Evolutionary conservation across 2,888 invertebrate species (phyloP).

Genomic region (Cerastoderma edule): DNA sequence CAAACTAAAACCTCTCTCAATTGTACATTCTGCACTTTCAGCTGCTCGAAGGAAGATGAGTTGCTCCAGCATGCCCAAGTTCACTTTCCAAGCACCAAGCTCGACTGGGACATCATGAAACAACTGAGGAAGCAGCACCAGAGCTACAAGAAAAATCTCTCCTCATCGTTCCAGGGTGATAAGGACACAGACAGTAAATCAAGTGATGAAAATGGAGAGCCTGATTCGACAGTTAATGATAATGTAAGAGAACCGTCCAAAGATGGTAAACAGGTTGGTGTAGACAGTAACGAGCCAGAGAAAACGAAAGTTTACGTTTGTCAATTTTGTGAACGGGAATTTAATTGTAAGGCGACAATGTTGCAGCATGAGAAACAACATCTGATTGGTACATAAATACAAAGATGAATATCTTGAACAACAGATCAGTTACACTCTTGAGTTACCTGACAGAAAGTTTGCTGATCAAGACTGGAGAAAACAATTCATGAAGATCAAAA

Average conservation of each 20-base stretch:
- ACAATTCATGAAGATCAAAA: no score
- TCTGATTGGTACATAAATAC: constrained; percentile 49
- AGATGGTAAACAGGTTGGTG: constrained; percentile 30
- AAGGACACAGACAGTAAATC: constrained; percentile 35
- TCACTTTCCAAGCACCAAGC: constrained; percentile 74
- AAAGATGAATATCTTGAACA: neutral
- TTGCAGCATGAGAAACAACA: constrained; percentile 79
- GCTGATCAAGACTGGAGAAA: no score
- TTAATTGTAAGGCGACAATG: constrained; percentile 74
- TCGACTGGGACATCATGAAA: constrained; percentile 65
- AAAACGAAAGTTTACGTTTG: constrained; percentile 77
- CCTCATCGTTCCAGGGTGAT: constrained; percentile 38
- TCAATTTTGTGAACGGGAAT: constrained; percentile 78
- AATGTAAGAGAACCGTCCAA: constrained; percentile 19
- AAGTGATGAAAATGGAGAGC: constrained; percentile 46
- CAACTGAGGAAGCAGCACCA: constrained; percentile 54
- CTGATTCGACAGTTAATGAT: constrained; percentile 64
- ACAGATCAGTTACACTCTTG: neutral
- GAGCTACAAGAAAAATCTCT: constrained; percentile 45
- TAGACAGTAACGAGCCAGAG: constrained; percentile 42
- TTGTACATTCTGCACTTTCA: constrained; percentile 79
- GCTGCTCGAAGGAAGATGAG: constrained; percentile 64
- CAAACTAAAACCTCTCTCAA: constrained; percentile 50
- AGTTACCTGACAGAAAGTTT: no score
- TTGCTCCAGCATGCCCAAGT: constrained; percentile 71